Base-by-base conservation (phyloP, 1,140 invertebrate species). In the Drosophila kurseongensis region DNA sequence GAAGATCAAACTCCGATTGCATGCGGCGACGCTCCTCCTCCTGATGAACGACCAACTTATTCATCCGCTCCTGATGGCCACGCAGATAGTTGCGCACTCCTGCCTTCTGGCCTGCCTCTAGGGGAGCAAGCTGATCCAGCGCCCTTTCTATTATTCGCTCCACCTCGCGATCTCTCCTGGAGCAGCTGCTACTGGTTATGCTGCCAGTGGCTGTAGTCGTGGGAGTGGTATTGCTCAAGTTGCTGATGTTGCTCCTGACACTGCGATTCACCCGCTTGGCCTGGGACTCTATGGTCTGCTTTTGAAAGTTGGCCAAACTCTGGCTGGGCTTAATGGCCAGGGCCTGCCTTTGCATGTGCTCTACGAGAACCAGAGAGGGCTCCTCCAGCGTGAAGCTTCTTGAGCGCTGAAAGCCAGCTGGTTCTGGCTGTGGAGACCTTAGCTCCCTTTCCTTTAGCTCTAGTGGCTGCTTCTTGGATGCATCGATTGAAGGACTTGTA, bases 331-430 rank as follows among this genome's bases (percentile, higher is more conserved):
- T 51, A 4, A 51, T 8, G 1, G 29, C 48, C 27, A 35, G 48
- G n/a, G 29, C 61, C 13, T 74, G 47, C 9, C 84, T 75, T 5
- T 75, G 57, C 74, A 94, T 92, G 56, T 94, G 93, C 13, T 94
- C 94, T 5, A 95, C 76, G n/a, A 95, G 86, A 35, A 94, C 93
- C 3, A 94, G 94, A 73, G 95, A 95, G 7, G 95, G 95, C 42
- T 93, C 90, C 0, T 95, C 94, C 41, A 95, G 75, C 1, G 94
- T 93, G 61, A 95, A 95, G 1, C 95, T 95, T 59, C 94, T 94
- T 58, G 94, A 94, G 48, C 95, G 92, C 48, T 83, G 75, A 35
- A 80, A 10, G 1, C 27, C 45, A 12, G 14, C 23, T 12, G 23
- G 42, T 16, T 40, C 38, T 18, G 45, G 12, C 0, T 40, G 32